These are phyloP conservation scores for Teinopalpus imperialis DNA, from an alignment of 2,888 invertebrate genomes.

Conservation along the genomic window DNA sequence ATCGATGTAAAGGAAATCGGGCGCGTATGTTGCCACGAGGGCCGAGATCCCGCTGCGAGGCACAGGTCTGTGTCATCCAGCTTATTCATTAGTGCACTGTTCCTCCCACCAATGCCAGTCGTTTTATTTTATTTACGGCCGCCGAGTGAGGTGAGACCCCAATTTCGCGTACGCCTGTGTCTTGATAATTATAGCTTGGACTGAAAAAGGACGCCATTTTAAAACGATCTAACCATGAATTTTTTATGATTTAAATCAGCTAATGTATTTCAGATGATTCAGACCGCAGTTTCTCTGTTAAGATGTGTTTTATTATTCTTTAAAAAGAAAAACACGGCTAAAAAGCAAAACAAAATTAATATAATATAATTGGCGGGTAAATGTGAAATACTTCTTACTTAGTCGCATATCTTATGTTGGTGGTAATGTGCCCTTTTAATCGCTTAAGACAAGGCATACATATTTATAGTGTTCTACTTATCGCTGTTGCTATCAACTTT, in stretches of 20 bases:
- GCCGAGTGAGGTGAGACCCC: constrained; percentile 78
- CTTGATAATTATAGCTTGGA: constrained; percentile 74
- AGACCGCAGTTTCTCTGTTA: constrained; percentile 7
- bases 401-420: constrained; percentile 25
- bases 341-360: no score
- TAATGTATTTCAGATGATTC: constrained; percentile 20
- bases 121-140: constrained; percentile 79
- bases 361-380: no score
- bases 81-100: constrained; percentile 74
- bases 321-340: no score
- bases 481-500: constrained; percentile 38
- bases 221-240: constrained; percentile 46
- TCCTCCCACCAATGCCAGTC: constrained; percentile 72
- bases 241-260: constrained; percentile 15
- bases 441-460: constrained; percentile 47
- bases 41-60: constrained; percentile 33
- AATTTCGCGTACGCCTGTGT: constrained; percentile 78
- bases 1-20: constrained; percentile 29
- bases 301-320: no score
- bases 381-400: no score
- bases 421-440: constrained; percentile 38
- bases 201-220: constrained; percentile 74
- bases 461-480: constrained; percentile 51
- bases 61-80: constrained; percentile 42
- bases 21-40: constrained; percentile 20